phyloP scores from a whole-genome alignment of 1,140 invertebrate species.

The Mesaphorura yosii region DNA sequence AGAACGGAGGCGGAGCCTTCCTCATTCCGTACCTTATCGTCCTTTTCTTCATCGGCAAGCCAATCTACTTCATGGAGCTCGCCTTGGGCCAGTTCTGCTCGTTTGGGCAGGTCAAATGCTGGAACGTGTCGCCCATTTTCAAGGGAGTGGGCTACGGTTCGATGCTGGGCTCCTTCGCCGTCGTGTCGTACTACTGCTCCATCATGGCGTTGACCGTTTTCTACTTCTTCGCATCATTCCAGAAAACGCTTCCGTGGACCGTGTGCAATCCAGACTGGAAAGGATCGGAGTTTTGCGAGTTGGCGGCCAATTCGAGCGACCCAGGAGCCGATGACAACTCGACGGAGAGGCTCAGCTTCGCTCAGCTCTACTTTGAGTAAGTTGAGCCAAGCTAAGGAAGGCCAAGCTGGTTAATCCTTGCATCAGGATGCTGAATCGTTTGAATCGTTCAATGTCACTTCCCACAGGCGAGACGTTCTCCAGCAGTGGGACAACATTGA shows the following conservation, averaged over 20 bases:
- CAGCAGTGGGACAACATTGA: conserved; percentile 43
- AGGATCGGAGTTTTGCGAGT: conserved; percentile 2
- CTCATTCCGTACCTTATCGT: conserved; percentile 68
- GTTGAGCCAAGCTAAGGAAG: neutral
- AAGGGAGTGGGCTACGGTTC: conserved; percentile 34
- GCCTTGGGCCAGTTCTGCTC: conserved; percentile 47
- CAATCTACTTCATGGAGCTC: conserved; percentile 54
- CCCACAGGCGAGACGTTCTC: conserved; percentile 50
- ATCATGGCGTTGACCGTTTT: conserved; percentile 34
- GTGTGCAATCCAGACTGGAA: conserved; percentile 34
- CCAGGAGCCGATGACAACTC: neutral
- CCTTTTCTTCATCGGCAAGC: conserved; percentile 61
- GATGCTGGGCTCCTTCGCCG: conserved; percentile 8
- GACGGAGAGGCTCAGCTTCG: neutral
- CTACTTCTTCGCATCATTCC: conserved; percentile 35
- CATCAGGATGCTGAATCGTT: neutral
- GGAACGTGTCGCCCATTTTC: conserved; percentile 45
- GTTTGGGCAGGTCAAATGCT: conserved; percentile 46
- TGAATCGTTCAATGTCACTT: neutral
- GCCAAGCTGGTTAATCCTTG: neutral
- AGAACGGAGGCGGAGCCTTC: conserved; percentile 50
- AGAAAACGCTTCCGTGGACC: conserved; percentile 33
- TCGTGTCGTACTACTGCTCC: conserved; percentile 19
- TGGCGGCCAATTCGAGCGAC: neutral
- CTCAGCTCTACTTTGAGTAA: conserved; percentile 18